These are phyloP conservation scores for Plutomurus gul DNA, from an alignment of 1,140 invertebrate genomes.

Conservation along the genomic window DNA sequence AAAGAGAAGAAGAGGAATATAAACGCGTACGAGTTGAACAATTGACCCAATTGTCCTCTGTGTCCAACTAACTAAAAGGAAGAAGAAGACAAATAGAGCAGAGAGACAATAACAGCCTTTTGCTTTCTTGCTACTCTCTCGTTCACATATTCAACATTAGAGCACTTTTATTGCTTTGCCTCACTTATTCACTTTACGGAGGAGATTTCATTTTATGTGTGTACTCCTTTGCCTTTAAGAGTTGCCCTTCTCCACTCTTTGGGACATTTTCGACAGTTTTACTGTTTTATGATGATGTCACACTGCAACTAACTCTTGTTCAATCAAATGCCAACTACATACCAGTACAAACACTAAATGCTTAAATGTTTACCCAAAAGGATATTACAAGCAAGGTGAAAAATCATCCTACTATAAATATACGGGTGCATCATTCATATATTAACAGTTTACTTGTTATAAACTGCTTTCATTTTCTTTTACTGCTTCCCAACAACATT, in stretches of 20 bases:
- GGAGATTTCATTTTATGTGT: conserved; percentile 1
- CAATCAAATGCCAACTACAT: too few species aligned
- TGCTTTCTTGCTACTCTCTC: neutral
- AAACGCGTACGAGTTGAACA: neutral
- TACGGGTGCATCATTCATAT: too few species aligned
- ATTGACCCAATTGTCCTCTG: neutral
- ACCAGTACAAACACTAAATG: too few species aligned
- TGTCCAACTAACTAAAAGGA: neutral
- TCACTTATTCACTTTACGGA: neutral
- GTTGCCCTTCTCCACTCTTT: neutral
- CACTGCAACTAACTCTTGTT: neutral
- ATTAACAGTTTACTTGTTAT: too few species aligned
- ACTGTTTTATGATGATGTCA: conserved; percentile 44
- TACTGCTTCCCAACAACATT: neutral
- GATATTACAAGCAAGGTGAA: conserved; percentile 10
- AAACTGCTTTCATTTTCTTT: conserved; percentile 6
- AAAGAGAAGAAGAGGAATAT: neutral
- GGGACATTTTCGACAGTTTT: conserved; percentile 43
- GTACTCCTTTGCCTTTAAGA: conserved; percentile 19
- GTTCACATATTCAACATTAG: neutral
- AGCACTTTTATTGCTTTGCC: conserved; percentile 21
- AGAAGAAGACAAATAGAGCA: neutral
- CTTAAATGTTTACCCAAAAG: conserved; percentile 20
- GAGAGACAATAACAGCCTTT: neutral
- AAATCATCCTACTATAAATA: too few species aligned